Base-by-base conservation (phyloP, 2,888 invertebrate species). In the Bellardia bayeri region DNA sequence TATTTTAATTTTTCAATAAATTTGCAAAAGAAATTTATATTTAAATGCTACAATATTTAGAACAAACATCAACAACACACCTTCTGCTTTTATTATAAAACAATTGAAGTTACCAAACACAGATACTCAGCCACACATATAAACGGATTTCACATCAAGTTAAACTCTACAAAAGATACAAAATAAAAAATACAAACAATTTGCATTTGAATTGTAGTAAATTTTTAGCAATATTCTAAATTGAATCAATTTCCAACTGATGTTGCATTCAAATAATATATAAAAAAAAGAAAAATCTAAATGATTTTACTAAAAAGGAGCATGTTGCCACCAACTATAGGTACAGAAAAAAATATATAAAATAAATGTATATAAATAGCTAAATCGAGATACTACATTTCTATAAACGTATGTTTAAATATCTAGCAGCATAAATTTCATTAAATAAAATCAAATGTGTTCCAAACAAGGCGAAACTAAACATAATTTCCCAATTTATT, bases 231-330 rank as follows among this genome's bases (percentile, higher is more conserved):
- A 84, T 81, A 87, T 81, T 69, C 78, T 64, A 84, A 84, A 84
- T 84, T 74, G 74, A 82, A 86, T 85, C 89, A 87, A 86, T 89
- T 88, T 79, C 75, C 66, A 86, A 85, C 88, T 82, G 88, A 85
- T 88, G 89, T 82, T 87, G 89, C 88, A 81, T 40, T 54, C 56
- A 76, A 80, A 82, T 81, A 42, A 37, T 37, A n/a, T 33, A 40
- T 42, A 78, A 84, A 81, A 74, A 58, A 61, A 13, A 56, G 16
- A 78, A 40, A 69, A 68, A 63, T 16, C 3, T n/a, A 78, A 69
- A 69, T 54, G 56, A 74, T 78, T 69, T 51, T 16, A 66, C n/a
- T 14, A 72, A 78, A 66, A 30, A 40, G 23, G 23, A 63, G 8
- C 37, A 74, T 23, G 16, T 33, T 42, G 30, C 66, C 66, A 78